These are phyloP conservation scores for Pycnomerus fuliginosus DNA, from an alignment of 2,888 invertebrate species.

Conservation along the genomic window DNA sequence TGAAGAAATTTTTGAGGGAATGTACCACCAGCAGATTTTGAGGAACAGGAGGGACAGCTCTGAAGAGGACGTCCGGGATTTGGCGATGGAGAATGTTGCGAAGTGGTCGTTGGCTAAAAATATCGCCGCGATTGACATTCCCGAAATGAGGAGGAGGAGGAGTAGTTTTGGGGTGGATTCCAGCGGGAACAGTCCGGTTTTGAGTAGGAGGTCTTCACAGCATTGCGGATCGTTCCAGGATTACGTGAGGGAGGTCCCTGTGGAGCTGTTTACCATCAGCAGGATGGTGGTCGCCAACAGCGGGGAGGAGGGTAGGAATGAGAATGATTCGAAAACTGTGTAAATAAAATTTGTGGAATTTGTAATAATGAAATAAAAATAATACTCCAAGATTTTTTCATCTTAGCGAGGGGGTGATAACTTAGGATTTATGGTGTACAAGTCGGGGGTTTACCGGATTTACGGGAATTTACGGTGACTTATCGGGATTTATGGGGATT, in stretches of 20 bases:
- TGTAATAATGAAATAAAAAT: too few relatives aligned
- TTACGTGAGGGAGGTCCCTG: conserved; percentile 47
- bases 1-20: conserved; percentile 59
- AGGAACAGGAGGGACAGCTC: conserved; percentile 6
- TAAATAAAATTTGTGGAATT: too few relatives aligned
- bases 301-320: too few relatives aligned
- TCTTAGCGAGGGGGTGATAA: too few relatives aligned
- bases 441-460: too few relatives aligned
- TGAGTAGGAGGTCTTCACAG: conserved; percentile 23
- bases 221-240: conserved; percentile 32
- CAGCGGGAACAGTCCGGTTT: conserved; percentile 5
- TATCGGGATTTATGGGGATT: too few relatives aligned
- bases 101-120: conserved; percentile 51
- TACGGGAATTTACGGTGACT: too few relatives aligned
- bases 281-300: conserved; percentile 36
- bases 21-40: conserved; percentile 40
- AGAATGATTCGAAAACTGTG: too few relatives aligned
- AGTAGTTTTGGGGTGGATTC: conserved; percentile 27
- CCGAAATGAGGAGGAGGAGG: conserved; percentile 26
- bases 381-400: too few relatives aligned
- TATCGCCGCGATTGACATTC: conserved; percentile 37
- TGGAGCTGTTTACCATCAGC: conserved; percentile 49
- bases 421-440: too few relatives aligned
- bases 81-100: conserved; percentile 47
- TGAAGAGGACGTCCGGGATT: conserved; percentile 25